phyloP scores from a whole-genome alignment of 2,888 invertebrate species.

The Eurytoma californica region DNA sequence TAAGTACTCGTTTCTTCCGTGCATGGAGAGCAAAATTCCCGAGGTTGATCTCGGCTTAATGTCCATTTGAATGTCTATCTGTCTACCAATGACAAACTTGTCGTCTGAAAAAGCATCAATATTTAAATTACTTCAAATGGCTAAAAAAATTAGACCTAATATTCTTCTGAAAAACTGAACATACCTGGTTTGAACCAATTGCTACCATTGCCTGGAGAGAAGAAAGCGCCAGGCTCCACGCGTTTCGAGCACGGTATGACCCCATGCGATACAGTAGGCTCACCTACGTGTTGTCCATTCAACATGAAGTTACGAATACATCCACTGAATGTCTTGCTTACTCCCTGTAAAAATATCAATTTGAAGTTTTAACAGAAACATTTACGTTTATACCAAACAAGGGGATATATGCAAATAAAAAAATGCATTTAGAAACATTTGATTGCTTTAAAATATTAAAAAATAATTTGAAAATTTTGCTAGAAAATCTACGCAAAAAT shows the following conservation, averaged over 20 bases:
- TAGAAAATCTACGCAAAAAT: neutral
- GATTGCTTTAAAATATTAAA: neutral
- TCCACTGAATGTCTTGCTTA: slow-evolving; percentile 86
- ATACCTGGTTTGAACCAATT: slow-evolving; percentile 81
- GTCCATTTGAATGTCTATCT: slow-evolving; percentile 88
- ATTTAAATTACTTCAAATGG: neutral
- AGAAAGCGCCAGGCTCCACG: slow-evolving; percentile 89
- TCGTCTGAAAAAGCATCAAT: slow-evolving; percentile 77
- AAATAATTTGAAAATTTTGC: slow-evolving; percentile 6
- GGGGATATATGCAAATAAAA: no score
- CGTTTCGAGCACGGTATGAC: slow-evolving; percentile 87
- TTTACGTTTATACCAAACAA: neutral
- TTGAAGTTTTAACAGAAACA: slow-evolving; percentile 19
- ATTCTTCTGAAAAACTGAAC: slow-evolving; percentile 49
- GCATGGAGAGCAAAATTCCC: slow-evolving; percentile 91
- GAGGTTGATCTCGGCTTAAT: slow-evolving; percentile 90
- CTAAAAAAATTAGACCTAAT: neutral
- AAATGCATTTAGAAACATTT: no score
- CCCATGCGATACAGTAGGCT: slow-evolving; percentile 78
- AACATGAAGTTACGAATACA: slow-evolving; percentile 87
- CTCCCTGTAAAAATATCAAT: slow-evolving; percentile 73
- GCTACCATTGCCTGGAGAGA: slow-evolving; percentile 86
- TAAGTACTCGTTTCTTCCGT: slow-evolving; percentile 87
- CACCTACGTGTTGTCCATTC: slow-evolving; percentile 81
- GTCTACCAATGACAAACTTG: slow-evolving; percentile 86